Evolutionary conservation across 2,797 vertebrate species (phyloP).

Genomic region (Myoxocephalus aenaeus): DNA sequence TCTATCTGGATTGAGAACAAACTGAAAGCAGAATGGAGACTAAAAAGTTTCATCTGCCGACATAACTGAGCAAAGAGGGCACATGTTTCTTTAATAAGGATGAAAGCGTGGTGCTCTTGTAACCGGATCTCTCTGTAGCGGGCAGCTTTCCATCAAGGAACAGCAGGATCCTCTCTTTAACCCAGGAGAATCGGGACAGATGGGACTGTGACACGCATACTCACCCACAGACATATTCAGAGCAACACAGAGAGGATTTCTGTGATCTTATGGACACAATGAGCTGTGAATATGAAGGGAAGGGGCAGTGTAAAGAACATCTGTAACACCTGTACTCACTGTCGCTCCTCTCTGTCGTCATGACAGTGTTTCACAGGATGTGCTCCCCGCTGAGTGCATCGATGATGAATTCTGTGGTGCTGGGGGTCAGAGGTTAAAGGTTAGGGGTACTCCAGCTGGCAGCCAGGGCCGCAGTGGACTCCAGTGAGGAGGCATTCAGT

Average conservation of each 20-base stretch:
- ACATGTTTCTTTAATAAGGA: slow-evolving; percentile 89
- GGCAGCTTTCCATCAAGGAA: slow-evolving; percentile 83
- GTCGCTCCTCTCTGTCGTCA: slow-evolving; percentile 24
- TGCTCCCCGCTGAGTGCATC: slow-evolving; percentile 54
- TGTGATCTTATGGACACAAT: slow-evolving; percentile 5
- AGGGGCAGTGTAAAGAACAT: slow-evolving; percentile 33
- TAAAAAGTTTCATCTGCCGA: slow-evolving; percentile 57
- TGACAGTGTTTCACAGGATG: slow-evolving; percentile 44
- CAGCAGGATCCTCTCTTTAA: slow-evolving; percentile 84
- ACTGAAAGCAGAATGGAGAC: slow-evolving; percentile 41
- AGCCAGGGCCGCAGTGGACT: slow-evolving; percentile 78
- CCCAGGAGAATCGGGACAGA: slow-evolving; percentile 81
- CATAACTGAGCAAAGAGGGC: slow-evolving; percentile 66
- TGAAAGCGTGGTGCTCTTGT: slow-evolving; percentile 84
- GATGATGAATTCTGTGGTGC: slow-evolving; percentile 71
- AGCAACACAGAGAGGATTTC: slow-evolving; percentile 22
- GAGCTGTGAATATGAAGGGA: slow-evolving; percentile 7
- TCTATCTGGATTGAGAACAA: slow-evolving; percentile 35
- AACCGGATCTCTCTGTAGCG: slow-evolving; percentile 86
- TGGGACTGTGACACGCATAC: slow-evolving; percentile 83
- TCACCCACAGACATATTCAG: slow-evolving; percentile 43
- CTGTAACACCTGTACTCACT: slow-evolving; percentile 66
- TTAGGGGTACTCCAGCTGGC: slow-evolving; percentile 85
- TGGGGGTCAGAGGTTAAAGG: slow-evolving; percentile 80
- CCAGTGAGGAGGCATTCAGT: slow-evolving; percentile 82